A percentile compares a stretch with the other conserved stretches of the same genome.
Evolutionary conservation across 2,888 invertebrate genomes (phyloP).

Genomic region (Lochmaea capreae): DNA sequence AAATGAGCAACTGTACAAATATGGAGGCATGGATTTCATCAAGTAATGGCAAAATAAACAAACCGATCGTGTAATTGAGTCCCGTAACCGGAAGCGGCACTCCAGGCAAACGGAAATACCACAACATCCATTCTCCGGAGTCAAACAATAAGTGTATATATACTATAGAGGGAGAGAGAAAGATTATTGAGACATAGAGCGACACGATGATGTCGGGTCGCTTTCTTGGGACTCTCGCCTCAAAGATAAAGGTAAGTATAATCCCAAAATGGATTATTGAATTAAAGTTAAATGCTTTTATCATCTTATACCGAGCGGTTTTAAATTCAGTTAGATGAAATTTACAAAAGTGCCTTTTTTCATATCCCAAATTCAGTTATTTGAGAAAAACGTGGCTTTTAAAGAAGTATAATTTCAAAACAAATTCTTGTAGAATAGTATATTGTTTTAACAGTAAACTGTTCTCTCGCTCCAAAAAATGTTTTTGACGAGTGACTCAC

Average conservation of each 20-base stretch:
- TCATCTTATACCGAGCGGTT: not conserved
- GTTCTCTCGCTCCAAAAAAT: no score
- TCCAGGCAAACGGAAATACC: constrained; percentile 56
- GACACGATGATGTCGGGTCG: constrained; percentile 7
- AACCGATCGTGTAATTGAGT: constrained; percentile 59
- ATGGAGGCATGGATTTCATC: constrained; percentile 53
- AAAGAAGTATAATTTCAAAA: not conserved
- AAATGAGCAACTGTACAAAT: constrained; percentile 13
- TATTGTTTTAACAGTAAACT: no score
- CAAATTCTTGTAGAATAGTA: no score
- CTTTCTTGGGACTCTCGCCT: constrained; percentile 15
- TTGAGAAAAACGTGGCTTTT: not conserved
- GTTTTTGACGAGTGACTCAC: no score
- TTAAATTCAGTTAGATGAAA: not conserved
- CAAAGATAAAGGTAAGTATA: constrained; percentile 4
- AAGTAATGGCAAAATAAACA: constrained; percentile 62
- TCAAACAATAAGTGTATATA: constrained; percentile 44
- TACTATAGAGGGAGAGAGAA: not conserved
- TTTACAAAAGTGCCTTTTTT: not conserved
- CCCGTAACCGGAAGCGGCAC: constrained; percentile 57
- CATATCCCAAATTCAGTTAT: no score
- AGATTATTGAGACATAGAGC: constrained; percentile 2
- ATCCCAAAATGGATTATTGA: constrained; percentile 21
- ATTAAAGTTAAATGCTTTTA: not conserved
- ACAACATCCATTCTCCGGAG: constrained; percentile 53